Percentiles rank a stretch among this genome's conserved stretches.
phyloP scores from a whole-genome alignment of 1,140 invertebrate species.

The Papilio polyxenes region DNA sequence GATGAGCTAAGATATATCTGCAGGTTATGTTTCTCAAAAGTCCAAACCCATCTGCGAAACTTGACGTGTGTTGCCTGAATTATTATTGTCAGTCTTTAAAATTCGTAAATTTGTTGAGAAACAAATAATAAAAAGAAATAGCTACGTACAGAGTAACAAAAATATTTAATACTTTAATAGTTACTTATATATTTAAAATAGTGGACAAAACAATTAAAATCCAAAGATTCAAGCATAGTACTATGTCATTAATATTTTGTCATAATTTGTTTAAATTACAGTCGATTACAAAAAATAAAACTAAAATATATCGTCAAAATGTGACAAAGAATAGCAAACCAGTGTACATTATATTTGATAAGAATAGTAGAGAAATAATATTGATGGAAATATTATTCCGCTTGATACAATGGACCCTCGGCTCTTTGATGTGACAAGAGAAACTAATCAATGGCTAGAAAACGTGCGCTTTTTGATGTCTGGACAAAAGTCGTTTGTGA shows the following conservation, averaged over 20 bases:
- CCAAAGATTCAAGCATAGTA: no score
- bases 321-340: background rate
- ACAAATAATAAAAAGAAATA: background rate
- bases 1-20: no score
- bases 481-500: conserved; percentile 38
- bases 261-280: no score
- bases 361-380: conserved; percentile 53
- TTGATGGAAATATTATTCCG: conserved; percentile 66
- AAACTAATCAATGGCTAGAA: conserved; percentile 67
- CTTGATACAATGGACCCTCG: conserved; percentile 62
- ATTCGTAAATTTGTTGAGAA: background rate
- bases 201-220: no score
- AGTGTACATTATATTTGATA: conserved; percentile 44
- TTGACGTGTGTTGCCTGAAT: background rate
- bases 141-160: background rate
- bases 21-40: no score
- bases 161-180: no score
- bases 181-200: no score
- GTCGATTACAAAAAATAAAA: background rate
- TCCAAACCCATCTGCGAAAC: no score
- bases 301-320: conserved; percentile 3
- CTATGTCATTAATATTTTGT: no score
- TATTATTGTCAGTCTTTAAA: background rate
- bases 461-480: conserved; percentile 66
- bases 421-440: conserved; percentile 73